Evolutionary conservation across 2,113 vertebrate species (phyloP).

Genomic region (Zosterops hypoxanthus): DNA sequence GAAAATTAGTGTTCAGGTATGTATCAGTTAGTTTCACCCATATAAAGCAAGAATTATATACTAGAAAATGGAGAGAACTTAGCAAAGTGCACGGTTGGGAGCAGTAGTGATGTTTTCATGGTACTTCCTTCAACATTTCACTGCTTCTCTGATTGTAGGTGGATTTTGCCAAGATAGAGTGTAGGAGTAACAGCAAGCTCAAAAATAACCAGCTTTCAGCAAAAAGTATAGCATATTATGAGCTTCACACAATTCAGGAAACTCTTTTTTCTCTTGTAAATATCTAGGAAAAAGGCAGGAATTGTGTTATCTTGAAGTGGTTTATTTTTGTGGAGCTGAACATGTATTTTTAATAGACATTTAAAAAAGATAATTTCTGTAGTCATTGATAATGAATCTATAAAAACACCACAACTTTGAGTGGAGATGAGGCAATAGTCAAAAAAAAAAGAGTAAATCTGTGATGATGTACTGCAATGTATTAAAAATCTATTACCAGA

Average conservation of each 20-base stretch:
- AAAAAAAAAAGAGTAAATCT: background rate
- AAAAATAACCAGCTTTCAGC: conserved; percentile 39
- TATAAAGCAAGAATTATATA: background rate
- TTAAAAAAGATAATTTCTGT: background rate
- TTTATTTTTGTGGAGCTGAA: conserved; percentile 1
- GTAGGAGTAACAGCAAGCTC: conserved; percentile 30
- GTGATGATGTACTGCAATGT: background rate
- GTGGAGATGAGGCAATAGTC: background rate
- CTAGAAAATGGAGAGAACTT: background rate
- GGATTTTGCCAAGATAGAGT: conserved; percentile 5
- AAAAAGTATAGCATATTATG: conserved; percentile 1
- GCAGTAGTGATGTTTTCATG: background rate
- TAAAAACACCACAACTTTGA: background rate
- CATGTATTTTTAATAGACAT: background rate
- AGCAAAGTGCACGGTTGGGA: background rate
- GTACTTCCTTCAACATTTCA: background rate
- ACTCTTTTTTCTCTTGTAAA: background rate
- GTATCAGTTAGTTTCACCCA: background rate
- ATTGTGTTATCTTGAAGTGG: background rate
- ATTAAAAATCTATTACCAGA: background rate
- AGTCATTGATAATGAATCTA: background rate
- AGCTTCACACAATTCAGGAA: background rate
- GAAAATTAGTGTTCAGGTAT: background rate
- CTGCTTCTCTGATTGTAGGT: conserved; percentile 8
- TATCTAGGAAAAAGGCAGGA: background rate